Evolutionary conservation across 1,140 invertebrate genomes (phyloP), one percentile per base, ranked within the genome.

Genomic region (Megalopta genalis): DNA sequence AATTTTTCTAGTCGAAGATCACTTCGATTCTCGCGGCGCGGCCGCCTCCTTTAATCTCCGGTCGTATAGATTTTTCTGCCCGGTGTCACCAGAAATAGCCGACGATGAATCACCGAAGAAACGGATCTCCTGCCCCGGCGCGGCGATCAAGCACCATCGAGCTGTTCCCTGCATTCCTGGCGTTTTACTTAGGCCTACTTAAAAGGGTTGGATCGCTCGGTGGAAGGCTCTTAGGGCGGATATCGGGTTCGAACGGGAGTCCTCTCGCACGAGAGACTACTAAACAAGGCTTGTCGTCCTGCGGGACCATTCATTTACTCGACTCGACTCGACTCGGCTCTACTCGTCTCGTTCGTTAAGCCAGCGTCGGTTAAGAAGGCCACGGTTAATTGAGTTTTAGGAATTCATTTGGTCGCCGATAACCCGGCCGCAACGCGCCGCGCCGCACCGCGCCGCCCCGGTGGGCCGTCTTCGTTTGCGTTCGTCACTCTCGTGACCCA

Each of bases 341-440:
- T 1, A 2, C 32, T 32, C 74, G 62, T 73, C 80, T 77, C 83
- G 67, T 85, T 85, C 83, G 80, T 86, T 86, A 86, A 82, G 75
- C 57, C 49, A 27, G 62, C 69, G 70, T 60, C 52, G 32, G 79
- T 77, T 85, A 87, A 84, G 77, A 69, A 82, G 73, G 70, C 74
- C 65, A 83, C 82, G 77, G 86, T 88, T 88, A 88, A 89, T 89
- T 88, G 86, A 86, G 87, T 88, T 87, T 88, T 83, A 82, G 86
- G 88, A 89, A 89, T 89, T 89, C 86, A 89, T 88, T 87, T 89
- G 67, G 71, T 81, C 65, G 70, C 69, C 80, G 85, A 86, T 86
- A 86, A 85, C 59, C 65, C 62, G 37, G 23, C 66, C 32, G 32
- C 32, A 32, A 4, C 32, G 32, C 32, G 32, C 32, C 32, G 32